A percentile compares a stretch with the other conserved stretches of the same genome.
Evolutionary conservation across 2,888 invertebrate species (phyloP).

Genomic region (Linnaemya vulpina): DNA sequence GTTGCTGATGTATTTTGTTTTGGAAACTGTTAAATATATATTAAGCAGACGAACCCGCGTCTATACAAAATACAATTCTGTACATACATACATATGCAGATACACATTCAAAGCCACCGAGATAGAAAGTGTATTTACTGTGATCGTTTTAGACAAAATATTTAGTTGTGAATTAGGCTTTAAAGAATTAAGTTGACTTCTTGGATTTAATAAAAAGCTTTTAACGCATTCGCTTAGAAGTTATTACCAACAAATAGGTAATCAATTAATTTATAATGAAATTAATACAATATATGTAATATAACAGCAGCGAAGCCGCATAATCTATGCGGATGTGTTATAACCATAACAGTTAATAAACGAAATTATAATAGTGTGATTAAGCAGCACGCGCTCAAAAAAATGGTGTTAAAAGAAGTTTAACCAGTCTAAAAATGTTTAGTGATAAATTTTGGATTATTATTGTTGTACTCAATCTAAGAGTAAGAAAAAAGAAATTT

Average conservation of each 20-base stretch:
- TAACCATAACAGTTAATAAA: neutral
- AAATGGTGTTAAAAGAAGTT: conserved; percentile 4
- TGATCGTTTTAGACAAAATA: conserved; percentile 52
- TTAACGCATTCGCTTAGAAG: neutral
- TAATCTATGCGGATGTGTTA: neutral
- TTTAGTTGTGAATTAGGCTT: conserved; percentile 65
- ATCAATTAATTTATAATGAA: neutral
- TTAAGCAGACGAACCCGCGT: conserved; percentile 38
- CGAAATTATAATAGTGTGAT: neutral
- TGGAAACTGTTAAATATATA: conserved; percentile 18
- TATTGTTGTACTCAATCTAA: neutral
- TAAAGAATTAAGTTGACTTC: conserved; percentile 54
- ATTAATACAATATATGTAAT: too few species aligned
- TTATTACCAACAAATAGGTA: neutral
- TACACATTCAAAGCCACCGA: neutral
- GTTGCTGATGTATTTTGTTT: conserved; percentile 28
- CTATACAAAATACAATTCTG: neutral
- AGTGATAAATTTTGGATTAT: conserved; percentile 1
- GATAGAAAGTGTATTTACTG: conserved; percentile 51
- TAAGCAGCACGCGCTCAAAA: neutral
- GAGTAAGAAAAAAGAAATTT: neutral
- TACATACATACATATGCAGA: neutral
- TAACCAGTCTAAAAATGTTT: conserved; percentile 3
- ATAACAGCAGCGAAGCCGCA: too few species aligned
- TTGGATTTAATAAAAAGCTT: conserved; percentile 23